Conservation (phyloP, 2,888 invertebrate genomes). For the Drosophila sordidula region DNA sequence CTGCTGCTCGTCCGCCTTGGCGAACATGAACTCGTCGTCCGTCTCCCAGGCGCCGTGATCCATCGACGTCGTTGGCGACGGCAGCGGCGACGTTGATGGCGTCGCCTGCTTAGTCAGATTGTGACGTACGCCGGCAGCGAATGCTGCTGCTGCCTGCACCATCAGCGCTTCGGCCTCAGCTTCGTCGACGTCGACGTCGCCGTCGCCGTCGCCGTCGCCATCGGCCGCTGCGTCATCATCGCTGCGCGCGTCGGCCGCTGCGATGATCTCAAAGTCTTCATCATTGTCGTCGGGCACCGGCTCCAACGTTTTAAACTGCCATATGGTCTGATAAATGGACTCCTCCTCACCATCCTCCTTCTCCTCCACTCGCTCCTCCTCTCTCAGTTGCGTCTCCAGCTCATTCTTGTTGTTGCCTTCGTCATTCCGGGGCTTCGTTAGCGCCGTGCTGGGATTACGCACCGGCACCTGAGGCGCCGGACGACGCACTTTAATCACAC, state of each 20-base stretch:
- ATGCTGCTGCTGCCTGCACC: slow-evolving; percentile 63
- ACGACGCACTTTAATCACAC: slow-evolving; percentile 63
- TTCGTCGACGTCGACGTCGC: slow-evolving; percentile 17
- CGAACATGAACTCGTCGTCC: slow-evolving; percentile 84
- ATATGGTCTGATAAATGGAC: slow-evolving; percentile 85
- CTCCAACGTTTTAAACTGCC: slow-evolving; percentile 84
- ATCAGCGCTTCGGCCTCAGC: slow-evolving; percentile 48
- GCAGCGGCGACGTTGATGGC: slow-evolving; percentile 50
- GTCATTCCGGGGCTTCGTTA: slow-evolving; percentile 37
- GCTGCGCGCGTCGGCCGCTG: slow-evolving; percentile 20
- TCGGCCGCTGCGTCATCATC: slow-evolving; percentile 40
- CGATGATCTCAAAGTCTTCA: slow-evolving; percentile 59
- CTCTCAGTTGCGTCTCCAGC: not conserved
- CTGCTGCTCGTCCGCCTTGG: slow-evolving; percentile 52
- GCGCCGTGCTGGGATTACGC: slow-evolving; percentile 70
- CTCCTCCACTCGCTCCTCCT: not conserved
- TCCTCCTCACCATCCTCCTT: slow-evolving; percentile 65
- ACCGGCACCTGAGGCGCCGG: slow-evolving; percentile 67
- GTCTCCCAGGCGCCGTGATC: slow-evolving; percentile 85
- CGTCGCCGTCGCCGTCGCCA: slow-evolving; percentile 23
- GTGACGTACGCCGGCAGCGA: slow-evolving; percentile 66
- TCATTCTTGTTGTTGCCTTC: slow-evolving; percentile 16
- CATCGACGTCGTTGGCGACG: slow-evolving; percentile 68
- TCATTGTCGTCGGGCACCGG: slow-evolving; percentile 39
- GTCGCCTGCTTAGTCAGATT: slow-evolving; percentile 52